Evolutionary conservation across 2,113 vertebrate species (phyloP), one percentile per base, ranked within the genome.

Genomic region (Pampusana beccarii): DNA sequence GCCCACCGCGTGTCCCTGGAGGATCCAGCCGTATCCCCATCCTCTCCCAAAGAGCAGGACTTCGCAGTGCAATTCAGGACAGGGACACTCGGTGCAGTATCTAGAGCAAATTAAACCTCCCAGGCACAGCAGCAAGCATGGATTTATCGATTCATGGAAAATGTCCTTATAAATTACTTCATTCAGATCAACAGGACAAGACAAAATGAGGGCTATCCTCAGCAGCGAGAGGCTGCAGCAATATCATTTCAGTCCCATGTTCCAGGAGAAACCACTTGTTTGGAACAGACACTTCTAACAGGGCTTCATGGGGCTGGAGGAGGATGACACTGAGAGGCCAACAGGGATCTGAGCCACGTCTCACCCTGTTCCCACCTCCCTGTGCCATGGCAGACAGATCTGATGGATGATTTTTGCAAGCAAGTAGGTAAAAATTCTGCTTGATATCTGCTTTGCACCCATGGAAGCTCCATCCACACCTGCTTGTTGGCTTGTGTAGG

Each of bases 111-210:
- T 74, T 48, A 93, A 86, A 33, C 84, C 92, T 94, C 86, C 73
- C 54, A 84, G 90, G 94, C 92, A 94, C 53, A 75, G 92, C 44
- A 78, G 79, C 86, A 79, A 80, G 73, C 92, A 95, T 25, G 28
- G 80, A 85, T 88, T 94, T 95, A 97, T 91, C 57, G 93, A 97
- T 94, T 96, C 75, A 88, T 92, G 96, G 94, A 94, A 97, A 96
- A 96, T 0, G 57, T 90, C 96, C 95, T 77, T 67, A 94, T 38
- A 91, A 93, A 97, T 93, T 13, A 96, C 46, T 92, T 92, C 86
- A 90, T 86, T 92, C 79, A 74, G 78, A 70, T 60, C 70, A 95
- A 91, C 2, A 0, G 57, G 64, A 90, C 31, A 42, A 70, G 86
- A 92, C 67, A 94, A 95, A 97, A 95, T 3, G 9, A 93, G 72